These are phyloP conservation scores for Archegozetes longisetosus DNA, from an alignment of 1,140 invertebrate genomes.

Conservation along the genomic window DNA sequence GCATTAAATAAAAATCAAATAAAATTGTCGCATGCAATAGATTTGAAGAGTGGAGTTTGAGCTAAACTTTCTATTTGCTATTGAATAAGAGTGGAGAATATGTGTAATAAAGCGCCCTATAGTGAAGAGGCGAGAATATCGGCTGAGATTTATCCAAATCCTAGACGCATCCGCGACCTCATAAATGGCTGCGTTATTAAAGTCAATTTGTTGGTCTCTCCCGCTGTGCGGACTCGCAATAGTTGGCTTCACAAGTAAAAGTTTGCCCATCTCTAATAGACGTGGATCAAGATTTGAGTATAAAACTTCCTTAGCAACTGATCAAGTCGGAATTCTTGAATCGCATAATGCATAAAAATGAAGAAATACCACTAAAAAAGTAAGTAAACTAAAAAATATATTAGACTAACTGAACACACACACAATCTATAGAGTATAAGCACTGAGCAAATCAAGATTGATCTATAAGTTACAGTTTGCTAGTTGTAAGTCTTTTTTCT, in stretches of 20 bases:
- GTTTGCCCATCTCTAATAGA: background rate
- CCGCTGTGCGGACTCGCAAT: background rate
- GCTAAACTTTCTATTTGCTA: background rate
- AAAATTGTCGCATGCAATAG: background rate
- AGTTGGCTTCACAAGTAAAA: background rate
- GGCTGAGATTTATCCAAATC: background rate
- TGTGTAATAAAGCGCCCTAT: background rate
- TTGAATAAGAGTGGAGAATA: background rate
- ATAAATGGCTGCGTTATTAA: background rate
- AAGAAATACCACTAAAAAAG: background rate
- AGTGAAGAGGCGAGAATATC: background rate
- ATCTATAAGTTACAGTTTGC: too few species aligned
- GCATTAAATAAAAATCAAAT: background rate
- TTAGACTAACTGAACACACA: too few species aligned
- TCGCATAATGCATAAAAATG: background rate
- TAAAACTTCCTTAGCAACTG: background rate
- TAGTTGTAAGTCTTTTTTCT: too few species aligned
- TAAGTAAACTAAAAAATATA: too few species aligned
- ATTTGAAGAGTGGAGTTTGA: background rate
- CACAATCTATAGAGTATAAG: too few species aligned
- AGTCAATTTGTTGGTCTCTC: background rate
- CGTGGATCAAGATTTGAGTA: background rate
- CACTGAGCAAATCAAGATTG: too few species aligned
- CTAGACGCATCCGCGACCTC: background rate
- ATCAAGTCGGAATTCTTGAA: background rate